phyloP scores from a whole-genome alignment of 2,888 invertebrate genomes.

The Lithophane leautieri region DNA sequence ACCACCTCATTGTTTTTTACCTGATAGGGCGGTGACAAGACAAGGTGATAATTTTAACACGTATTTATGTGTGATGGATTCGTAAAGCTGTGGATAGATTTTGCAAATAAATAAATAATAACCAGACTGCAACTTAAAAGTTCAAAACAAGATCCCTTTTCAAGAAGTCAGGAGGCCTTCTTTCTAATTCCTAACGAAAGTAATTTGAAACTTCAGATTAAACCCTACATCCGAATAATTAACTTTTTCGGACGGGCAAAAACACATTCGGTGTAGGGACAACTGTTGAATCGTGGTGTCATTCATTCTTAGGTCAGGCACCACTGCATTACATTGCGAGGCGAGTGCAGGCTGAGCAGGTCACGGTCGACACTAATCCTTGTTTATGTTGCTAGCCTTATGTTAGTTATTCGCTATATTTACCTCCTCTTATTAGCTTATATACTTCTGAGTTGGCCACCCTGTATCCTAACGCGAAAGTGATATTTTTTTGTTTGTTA shows the following conservation, averaged over 20 bases:
- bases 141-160: too few species aligned
- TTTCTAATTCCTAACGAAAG: too few species aligned
- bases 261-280: too few species aligned
- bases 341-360: slow-evolving; percentile 14
- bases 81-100: neutral
- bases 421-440: too few species aligned
- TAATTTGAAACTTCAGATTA: too few species aligned
- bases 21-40: neutral
- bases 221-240: too few species aligned
- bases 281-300: too few species aligned
- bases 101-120: neutral
- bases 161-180: neutral
- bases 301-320: too few species aligned
- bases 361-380: slow-evolving; percentile 44
- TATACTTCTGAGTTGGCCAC: too few species aligned
- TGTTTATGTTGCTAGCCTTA: slow-evolving; percentile 18
- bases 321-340: slow-evolving; percentile 4
- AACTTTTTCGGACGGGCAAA: too few species aligned
- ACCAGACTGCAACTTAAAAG: neutral
- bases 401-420: neutral
- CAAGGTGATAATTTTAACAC: neutral
- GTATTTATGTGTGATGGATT: neutral
- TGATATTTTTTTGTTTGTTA: too few species aligned
- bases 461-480: too few species aligned
- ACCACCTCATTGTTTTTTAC: neutral